These are phyloP conservation scores for Mythimna lalbum DNA, from an alignment of 2,888 invertebrate genomes.

Conservation along the genomic window DNA sequence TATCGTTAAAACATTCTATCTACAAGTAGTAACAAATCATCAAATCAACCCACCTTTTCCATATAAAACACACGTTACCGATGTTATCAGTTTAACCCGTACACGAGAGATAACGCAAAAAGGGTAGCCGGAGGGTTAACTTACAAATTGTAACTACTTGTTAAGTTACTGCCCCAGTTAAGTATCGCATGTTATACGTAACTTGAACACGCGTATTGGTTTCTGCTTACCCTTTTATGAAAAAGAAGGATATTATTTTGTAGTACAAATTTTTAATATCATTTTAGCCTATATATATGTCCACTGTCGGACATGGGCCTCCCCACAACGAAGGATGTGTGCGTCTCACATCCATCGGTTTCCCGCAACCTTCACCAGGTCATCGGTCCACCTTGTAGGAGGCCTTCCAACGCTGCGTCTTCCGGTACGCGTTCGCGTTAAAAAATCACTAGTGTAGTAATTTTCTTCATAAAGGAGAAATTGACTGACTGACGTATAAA, in stretches of 20 bases:
- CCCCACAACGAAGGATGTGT: too few relatives aligned
- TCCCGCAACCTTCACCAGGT: too few relatives aligned
- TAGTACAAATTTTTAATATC: neutral
- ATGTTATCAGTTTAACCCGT: conserved; percentile 27
- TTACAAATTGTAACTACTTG: conserved; percentile 50
- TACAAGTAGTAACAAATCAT: conserved; percentile 3
- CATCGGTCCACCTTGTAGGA: too few relatives aligned
- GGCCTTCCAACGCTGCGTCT: too few relatives aligned
- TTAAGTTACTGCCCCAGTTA: conserved; percentile 31
- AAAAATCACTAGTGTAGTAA: neutral
- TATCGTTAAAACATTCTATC: neutral
- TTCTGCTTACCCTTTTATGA: neutral
- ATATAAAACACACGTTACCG: conserved; percentile 6
- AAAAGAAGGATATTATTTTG: neutral
- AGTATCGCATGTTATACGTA: conserved; percentile 33
- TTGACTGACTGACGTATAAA: too few relatives aligned
- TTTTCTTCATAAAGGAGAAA: too few relatives aligned
- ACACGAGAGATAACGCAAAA: conserved; percentile 31
- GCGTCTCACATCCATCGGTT: too few relatives aligned
- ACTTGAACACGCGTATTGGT: conserved; percentile 4
- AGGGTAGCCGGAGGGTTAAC: conserved; percentile 42
- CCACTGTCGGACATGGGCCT: too few relatives aligned
- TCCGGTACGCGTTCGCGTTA: too few relatives aligned
- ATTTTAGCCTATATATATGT: too few relatives aligned
- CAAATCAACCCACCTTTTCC: neutral